Conservation (phyloP, 1,140 invertebrate genomes). For the Plectrocnemia conspersa region DNA sequence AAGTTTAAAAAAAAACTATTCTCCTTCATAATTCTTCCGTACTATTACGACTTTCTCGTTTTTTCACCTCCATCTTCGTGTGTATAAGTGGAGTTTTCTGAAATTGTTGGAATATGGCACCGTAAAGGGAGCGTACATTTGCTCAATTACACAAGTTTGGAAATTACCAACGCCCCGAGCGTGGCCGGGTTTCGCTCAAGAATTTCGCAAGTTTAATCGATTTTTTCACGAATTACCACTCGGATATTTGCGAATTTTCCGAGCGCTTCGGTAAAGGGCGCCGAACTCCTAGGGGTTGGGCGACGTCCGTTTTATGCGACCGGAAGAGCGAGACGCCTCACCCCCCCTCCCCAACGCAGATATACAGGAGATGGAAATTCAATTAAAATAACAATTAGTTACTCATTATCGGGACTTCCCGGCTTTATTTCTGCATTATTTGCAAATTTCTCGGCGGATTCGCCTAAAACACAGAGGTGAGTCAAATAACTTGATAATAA, state of each 20-base stretch:
- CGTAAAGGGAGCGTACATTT: too few species aligned
- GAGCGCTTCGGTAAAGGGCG: not conserved
- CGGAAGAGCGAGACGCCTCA: conserved; percentile 14
- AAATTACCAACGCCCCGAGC: not conserved
- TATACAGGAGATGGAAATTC: conserved; percentile 31
- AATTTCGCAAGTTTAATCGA: not conserved
- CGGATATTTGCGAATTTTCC: not conserved
- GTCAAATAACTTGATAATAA: too few species aligned
- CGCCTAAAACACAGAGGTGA: too few species aligned
- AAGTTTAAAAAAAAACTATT: too few species aligned
- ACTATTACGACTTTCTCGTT: too few species aligned
- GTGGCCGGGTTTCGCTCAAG: not conserved
- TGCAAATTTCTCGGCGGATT: too few species aligned
- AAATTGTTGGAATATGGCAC: too few species aligned
- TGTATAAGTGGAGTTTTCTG: too few species aligned
- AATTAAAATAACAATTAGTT: conserved; percentile 36
- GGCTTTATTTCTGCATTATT: too few species aligned
- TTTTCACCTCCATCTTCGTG: too few species aligned
- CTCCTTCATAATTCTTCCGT: too few species aligned
- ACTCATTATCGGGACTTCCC: conserved; percentile 27
- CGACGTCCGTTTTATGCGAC: too few species aligned
- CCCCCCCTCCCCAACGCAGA: not conserved
- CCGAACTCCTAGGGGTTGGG: conserved; percentile 1
- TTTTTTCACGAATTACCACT: conserved; percentile 3
- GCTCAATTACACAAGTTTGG: not conserved